A percentile compares a stretch with the other conserved stretches of the same genome.
Conservation (phyloP, 2,888 invertebrate species). For the Athrips mouffetella region DNA sequence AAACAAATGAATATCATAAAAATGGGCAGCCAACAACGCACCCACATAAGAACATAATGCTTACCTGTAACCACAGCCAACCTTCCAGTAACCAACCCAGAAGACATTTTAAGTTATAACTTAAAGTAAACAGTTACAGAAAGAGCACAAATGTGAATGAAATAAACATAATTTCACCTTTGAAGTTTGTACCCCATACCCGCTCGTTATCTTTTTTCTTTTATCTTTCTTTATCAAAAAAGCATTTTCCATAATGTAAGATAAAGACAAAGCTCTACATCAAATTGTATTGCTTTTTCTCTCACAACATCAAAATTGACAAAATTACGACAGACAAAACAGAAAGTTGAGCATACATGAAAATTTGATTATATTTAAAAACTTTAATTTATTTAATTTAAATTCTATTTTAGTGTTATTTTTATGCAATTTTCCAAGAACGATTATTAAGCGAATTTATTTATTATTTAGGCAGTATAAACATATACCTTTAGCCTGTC, state of each 20-base stretch:
- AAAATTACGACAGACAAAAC: no score
- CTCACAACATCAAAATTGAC: no score
- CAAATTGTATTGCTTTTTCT: no score
- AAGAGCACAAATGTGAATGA: neutral
- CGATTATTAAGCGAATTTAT: no score
- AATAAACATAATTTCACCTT: slow-evolving; percentile 22
- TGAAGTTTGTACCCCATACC: slow-evolving; percentile 40
- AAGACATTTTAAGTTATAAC: slow-evolving; percentile 42
- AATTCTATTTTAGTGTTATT: no score
- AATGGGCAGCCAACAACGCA: neutral
- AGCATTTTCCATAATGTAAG: neutral
- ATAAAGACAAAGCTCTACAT: neutral
- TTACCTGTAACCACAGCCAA: slow-evolving; percentile 67
- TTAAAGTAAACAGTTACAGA: neutral
- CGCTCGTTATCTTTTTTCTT: neutral
- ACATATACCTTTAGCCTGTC: no score
- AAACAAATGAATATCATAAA: neutral
- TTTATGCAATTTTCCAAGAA: no score
- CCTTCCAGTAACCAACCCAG: slow-evolving; percentile 59
- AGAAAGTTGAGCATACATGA: no score
- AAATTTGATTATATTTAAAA: no score
- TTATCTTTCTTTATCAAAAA: neutral
- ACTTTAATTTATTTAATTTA: no score
- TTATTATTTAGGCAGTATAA: no score
- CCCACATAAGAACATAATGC: neutral